phyloP scores from a whole-genome alignment of 1,140 invertebrate genomes.

The Cotesia glomerata region DNA sequence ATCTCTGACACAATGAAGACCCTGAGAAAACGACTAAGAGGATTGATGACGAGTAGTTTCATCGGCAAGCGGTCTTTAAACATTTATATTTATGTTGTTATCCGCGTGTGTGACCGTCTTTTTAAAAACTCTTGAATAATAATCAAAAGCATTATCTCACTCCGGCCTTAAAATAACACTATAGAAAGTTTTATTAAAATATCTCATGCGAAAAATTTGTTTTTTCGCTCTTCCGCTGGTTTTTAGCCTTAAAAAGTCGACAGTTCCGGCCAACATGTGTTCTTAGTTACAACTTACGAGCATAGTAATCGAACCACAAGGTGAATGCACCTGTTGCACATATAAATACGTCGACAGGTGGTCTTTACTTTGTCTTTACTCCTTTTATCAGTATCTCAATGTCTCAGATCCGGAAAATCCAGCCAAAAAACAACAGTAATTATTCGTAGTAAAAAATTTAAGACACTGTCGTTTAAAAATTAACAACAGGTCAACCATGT shows the following conservation, averaged over 20 bases:
- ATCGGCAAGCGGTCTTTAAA: not conserved
- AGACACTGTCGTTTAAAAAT: too few species aligned
- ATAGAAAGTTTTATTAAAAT: too few species aligned
- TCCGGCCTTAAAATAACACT: too few species aligned
- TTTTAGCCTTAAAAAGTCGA: conserved; percentile 4
- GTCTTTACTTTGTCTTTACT: not conserved
- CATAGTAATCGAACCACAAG: conserved; percentile 17
- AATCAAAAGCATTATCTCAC: too few species aligned
- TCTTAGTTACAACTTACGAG: not conserved
- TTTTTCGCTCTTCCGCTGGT: not conserved
- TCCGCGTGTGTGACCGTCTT: not conserved
- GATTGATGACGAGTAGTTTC: conserved; percentile 8
- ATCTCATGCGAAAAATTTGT: too few species aligned
- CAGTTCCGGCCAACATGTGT: conserved; percentile 26
- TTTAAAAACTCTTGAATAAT: not conserved
- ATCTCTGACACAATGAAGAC: conserved; percentile 11
- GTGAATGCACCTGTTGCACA: conserved; percentile 27
- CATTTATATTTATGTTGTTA: not conserved
- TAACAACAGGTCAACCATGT: too few species aligned
- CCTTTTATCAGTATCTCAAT: not conserved
- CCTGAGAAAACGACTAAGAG: not conserved
- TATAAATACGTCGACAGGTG: conserved; percentile 1
- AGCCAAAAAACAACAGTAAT: not conserved
- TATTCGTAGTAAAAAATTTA: not conserved
- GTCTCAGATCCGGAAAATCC: too few species aligned